These are phyloP conservation scores for Calameuta idolon DNA, from an alignment of 2,888 invertebrate genomes.

Conservation along the genomic window DNA sequence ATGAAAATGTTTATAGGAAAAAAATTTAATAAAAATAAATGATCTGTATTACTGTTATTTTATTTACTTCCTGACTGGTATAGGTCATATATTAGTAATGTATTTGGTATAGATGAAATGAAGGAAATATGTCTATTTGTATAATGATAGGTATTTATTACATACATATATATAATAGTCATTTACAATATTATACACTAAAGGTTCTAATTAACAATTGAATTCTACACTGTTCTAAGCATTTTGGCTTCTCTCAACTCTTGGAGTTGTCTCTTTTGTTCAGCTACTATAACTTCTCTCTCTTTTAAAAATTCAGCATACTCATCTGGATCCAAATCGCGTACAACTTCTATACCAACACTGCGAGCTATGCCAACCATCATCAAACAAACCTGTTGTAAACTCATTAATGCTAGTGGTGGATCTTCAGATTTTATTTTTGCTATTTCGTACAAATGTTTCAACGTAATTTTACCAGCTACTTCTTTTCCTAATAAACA, in stretches of 20 bases:
- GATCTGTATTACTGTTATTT: neutral
- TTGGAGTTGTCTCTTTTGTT: conserved; percentile 81
- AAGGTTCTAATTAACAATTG: neutral
- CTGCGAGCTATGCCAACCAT: conserved; percentile 82
- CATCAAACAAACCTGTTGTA: conserved; percentile 83
- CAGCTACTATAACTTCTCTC: conserved; percentile 76
- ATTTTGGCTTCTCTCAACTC: conserved; percentile 91
- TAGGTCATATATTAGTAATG: neutral
- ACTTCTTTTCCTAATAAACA: conserved; percentile 75
- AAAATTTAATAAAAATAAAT: neutral
- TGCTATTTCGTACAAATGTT: conserved; percentile 98
- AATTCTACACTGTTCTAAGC: conserved; percentile 78
- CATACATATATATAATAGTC: neutral
- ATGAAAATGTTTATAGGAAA: neutral
- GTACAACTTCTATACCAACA: conserved; percentile 88
- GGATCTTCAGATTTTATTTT: conserved; percentile 93
- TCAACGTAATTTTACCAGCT: conserved; percentile 90
- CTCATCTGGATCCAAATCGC: conserved; percentile 80
- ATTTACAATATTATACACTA: neutral
- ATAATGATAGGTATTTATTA: neutral
- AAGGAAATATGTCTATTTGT: neutral
- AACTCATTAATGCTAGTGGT: conserved; percentile 72
- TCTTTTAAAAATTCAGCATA: conserved; percentile 86
- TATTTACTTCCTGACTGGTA: neutral
- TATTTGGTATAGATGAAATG: neutral